A percentile compares a stretch with the other conserved stretches of the same genome.
Evolutionary conservation across 2,797 vertebrate species (phyloP).

Genomic region (Leptodactylus fallax): DNA sequence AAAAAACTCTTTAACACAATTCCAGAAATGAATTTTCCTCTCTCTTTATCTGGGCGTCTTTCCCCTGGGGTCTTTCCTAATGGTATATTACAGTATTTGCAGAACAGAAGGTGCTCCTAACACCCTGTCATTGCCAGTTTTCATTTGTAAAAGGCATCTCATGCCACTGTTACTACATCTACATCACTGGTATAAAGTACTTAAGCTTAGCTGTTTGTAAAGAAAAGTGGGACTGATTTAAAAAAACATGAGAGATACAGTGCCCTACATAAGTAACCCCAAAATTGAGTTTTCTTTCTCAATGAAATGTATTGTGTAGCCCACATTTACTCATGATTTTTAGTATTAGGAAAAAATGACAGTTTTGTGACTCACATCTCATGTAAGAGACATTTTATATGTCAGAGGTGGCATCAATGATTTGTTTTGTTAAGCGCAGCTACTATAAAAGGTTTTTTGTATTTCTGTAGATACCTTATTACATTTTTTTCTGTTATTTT

Average conservation of each 20-base stretch:
- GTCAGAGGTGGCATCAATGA: too few relatives aligned
- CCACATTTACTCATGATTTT: too few relatives aligned
- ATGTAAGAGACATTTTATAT: too few relatives aligned
- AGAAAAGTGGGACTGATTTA: neutral
- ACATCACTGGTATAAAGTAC: neutral
- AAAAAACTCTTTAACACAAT: neutral
- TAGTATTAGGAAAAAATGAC: too few relatives aligned
- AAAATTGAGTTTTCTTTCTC: too few relatives aligned
- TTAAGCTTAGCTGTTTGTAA: neutral
- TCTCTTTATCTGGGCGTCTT: neutral
- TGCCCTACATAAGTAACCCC: neutral
- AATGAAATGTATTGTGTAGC: too few relatives aligned
- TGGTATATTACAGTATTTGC: constrained; percentile 3
- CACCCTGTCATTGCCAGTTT: constrained; percentile 27
- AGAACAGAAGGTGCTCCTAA: constrained; percentile 20
- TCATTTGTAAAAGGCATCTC: neutral
- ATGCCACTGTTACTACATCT: constrained; percentile 7
- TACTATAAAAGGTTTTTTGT: too few relatives aligned
- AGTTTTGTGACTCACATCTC: too few relatives aligned
- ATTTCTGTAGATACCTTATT: too few relatives aligned
- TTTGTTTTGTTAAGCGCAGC: too few relatives aligned
- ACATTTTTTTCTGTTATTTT: too few relatives aligned
- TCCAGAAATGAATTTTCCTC: neutral
- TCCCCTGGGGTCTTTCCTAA: constrained; percentile 18
- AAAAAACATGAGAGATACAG: neutral